Conservation (phyloP, 2,797 vertebrate species). For the Dermochelys coriacea region DNA sequence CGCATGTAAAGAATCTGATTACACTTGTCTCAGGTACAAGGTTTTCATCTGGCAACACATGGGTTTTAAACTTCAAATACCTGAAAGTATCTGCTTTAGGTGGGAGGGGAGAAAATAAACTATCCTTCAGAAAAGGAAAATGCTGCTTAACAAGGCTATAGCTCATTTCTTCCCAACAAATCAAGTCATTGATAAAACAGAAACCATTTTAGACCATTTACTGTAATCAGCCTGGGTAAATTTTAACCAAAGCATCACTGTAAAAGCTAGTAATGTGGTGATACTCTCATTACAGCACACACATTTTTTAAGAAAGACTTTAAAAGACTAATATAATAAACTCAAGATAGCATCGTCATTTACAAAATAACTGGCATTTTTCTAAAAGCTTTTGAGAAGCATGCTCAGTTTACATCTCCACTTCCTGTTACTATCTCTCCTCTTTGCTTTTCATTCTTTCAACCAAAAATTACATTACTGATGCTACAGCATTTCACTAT, state of each 20-base stretch:
- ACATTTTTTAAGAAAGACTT: background rate
- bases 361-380: slow-evolving; percentile 36
- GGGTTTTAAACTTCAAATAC: background rate
- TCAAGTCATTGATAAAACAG: slow-evolving; percentile 38
- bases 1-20: background rate
- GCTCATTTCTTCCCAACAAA: background rate
- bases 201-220: slow-evolving; percentile 24
- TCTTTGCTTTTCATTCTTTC: slow-evolving; percentile 48
- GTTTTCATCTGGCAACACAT: background rate
- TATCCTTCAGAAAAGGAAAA: background rate
- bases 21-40: background rate
- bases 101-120: fast-evolving
- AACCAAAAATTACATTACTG: slow-evolving; percentile 23
- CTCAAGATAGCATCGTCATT: background rate
- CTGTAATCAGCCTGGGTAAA: background rate
- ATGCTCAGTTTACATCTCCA: slow-evolving; percentile 61
- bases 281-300: background rate
- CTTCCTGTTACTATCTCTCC: slow-evolving; percentile 75
- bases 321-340: background rate
- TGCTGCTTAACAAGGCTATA: background rate
- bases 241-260: background rate
- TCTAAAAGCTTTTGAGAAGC: slow-evolving; percentile 50
- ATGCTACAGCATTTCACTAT: background rate
- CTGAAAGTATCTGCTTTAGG: background rate
- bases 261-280: background rate